These are phyloP conservation scores for Aptenodytes forsteri DNA, from an alignment of 2,113 vertebrate genomes.

Conservation along the genomic window DNA sequence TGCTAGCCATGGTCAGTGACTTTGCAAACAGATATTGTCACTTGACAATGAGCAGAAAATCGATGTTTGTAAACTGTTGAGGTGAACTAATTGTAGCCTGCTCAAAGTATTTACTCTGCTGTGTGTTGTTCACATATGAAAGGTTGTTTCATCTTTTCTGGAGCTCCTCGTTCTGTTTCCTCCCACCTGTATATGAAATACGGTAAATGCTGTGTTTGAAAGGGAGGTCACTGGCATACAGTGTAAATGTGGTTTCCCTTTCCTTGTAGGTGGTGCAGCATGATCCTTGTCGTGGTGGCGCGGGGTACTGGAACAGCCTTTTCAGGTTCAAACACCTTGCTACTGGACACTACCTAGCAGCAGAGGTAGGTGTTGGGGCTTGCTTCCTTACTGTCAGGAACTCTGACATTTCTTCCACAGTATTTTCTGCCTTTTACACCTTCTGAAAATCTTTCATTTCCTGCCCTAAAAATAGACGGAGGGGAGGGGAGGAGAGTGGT, in stretches of 20 bases:
- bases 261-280: slow-evolving; percentile 86
- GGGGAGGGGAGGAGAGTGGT: neutral
- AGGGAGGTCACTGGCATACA: rapidly evolving
- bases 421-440: neutral
- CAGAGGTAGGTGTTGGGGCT: slow-evolving; percentile 81
- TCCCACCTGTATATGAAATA: rapidly evolving
- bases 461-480: neutral
- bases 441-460: neutral
- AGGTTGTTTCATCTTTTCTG: neutral
- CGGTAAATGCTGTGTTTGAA: neutral
- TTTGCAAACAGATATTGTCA: neutral
- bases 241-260: neutral
- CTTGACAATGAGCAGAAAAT: neutral
- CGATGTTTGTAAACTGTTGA: rapidly evolving
- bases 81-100: neutral
- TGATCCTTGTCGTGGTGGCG: slow-evolving; percentile 94
- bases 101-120: neutral
- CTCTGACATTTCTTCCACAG: neutral
- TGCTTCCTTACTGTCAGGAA: neutral
- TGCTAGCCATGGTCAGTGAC: too few relatives aligned
- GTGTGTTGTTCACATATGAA: rapidly evolving
- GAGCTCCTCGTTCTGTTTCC: neutral
- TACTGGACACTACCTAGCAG: slow-evolving; percentile 94
- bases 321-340: slow-evolving; percentile 98
- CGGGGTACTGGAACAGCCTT: slow-evolving; percentile 98